Base-by-base conservation (phyloP, 1,140 invertebrate genomes). In the Lysiphlebus fabarum region DNA sequence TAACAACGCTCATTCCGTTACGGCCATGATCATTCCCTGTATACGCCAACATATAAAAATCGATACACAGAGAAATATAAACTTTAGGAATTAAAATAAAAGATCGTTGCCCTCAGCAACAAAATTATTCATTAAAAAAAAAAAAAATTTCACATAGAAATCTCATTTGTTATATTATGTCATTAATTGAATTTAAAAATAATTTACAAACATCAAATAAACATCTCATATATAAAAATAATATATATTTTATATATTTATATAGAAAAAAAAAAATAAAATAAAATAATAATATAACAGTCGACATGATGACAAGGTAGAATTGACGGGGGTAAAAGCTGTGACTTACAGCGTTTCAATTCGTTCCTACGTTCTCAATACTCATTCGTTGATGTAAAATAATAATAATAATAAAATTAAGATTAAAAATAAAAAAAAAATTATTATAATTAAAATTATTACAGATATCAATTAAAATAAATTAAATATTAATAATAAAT, bases 241-340 rank as follows among this genome's bases (percentile, higher is more conserved):
- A 6, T 6, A 3, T 40, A 8, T 40, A 33, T 34, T 11, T 50
- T 50, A 34, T 34, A n/a, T 26, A 51, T 50, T 44, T 26, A 9
- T 53, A 17, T 54, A n/a, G 14, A 40, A 11, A 34, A 12, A 53
- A 53, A 17, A 11, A 53, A 70, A 73, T 69, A 74, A 60, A 70
- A 70, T n/a, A n/a, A n/a, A n/a, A n/a, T n/a, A n/a, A n/a, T n/a
- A 59, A 65, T 62, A 55, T 62, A 58, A 60, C 65, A 36, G 73
- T 73, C 75, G 77, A 78, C 76, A 79, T 78, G 77, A 79, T 79
- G 77, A 79, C 77, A 79, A 75, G 60, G 75, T 77, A 67, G 73
- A 78, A 75, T 79, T 77, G 74, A 72, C 4, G 66, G 68, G 67
- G 68, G 68, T 61, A 62, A 26, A 63, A 56, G 49, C 36, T 9